Conservation (phyloP, 1,140 invertebrate genomes). For the Aphelenchoides avenae region DNA sequence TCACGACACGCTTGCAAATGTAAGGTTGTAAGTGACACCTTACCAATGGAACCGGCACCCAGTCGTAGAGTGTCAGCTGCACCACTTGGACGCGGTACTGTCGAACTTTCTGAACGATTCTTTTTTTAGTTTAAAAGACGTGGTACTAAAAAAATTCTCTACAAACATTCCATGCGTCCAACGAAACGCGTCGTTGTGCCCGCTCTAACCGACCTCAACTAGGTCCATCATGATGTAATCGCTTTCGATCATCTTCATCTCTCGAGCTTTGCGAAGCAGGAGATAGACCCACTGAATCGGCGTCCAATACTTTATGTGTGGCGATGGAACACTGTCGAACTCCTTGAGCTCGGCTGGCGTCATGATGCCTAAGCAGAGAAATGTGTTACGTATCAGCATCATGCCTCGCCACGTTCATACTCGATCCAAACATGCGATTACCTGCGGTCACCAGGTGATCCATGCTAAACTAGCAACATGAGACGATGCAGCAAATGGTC, state of each 20-base stretch:
- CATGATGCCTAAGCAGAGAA: conserved; percentile 45
- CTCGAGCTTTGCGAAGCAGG: conserved; percentile 44
- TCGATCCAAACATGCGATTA: too few relatives aligned
- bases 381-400: too few relatives aligned
- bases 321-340: conserved; percentile 40
- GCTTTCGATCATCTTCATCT: conserved; percentile 40
- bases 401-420: too few relatives aligned
- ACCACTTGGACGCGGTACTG: conserved; percentile 52
- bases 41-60: conserved; percentile 52
- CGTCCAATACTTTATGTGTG: conserved; percentile 53
- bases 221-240: conserved; percentile 51
- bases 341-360: conserved; percentile 50
- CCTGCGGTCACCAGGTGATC: conserved; percentile 56
- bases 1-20: background rate
- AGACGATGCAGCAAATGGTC: too few relatives aligned
- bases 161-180: background rate
- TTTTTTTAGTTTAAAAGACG: background rate
- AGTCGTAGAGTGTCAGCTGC: conserved; percentile 52
- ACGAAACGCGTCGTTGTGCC: conserved; percentile 7
- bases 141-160: background rate
- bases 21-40: conserved; percentile 25
- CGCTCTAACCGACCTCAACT: conserved; percentile 26
- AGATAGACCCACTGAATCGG: conserved; percentile 55
- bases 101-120: conserved; percentile 49
- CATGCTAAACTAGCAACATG: too few relatives aligned